Percentiles rank a stretch among this genome's conserved stretches.
Evolutionary conservation across 2,888 invertebrate genomes (phyloP).

Genomic region (Sipha maydis): DNA sequence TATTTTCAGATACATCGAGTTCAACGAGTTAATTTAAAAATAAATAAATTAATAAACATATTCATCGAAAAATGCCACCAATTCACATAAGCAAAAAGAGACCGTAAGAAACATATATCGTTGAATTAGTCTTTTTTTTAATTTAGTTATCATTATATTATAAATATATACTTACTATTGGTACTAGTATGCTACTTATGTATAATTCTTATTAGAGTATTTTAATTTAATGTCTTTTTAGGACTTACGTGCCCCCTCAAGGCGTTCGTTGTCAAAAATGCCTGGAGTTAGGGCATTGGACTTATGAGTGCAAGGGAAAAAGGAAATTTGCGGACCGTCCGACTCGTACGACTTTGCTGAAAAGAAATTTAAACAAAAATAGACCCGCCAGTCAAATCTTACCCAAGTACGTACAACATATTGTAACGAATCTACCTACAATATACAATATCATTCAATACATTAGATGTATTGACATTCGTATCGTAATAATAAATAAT

Average conservation of each 20-base stretch:
- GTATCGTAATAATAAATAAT: background rate
- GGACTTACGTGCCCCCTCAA: constrained; percentile 70
- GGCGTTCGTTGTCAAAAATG: constrained; percentile 92
- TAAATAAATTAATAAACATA: background rate
- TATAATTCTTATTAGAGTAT: background rate
- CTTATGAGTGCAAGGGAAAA: constrained; percentile 91
- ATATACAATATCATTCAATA: background rate
- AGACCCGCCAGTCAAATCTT: constrained; percentile 35
- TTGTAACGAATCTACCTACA: too few relatives aligned
- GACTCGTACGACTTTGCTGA: constrained; percentile 82
- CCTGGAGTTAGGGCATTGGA: constrained; percentile 92
- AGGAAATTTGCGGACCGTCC: constrained; percentile 86
- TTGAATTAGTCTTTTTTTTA: background rate
- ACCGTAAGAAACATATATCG: constrained; percentile 29
- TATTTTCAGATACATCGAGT: background rate
- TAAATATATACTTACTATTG: background rate
- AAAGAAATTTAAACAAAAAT: constrained; percentile 53
- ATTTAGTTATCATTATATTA: background rate
- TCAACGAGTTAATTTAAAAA: background rate
- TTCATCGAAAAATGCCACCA: background rate
- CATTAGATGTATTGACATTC: background rate
- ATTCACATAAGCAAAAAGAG: constrained; percentile 32
- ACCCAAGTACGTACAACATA: constrained; percentile 13
- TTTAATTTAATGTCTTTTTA: background rate
- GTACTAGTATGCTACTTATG: background rate